Base-by-base conservation (phyloP, 1,140 invertebrate species). In the Asobara japonica region DNA sequence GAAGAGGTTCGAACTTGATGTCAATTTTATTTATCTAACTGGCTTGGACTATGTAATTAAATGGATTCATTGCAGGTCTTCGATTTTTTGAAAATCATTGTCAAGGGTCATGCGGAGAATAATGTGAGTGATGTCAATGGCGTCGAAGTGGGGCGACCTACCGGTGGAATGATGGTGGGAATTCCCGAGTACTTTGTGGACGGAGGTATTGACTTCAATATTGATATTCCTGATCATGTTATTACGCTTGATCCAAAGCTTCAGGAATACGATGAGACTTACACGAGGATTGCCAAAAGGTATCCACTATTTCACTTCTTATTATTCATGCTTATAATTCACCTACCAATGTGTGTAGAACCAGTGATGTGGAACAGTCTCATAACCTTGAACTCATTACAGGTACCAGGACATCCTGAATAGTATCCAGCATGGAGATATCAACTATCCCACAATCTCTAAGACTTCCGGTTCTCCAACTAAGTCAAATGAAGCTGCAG, bases 181-280 rank as follows among this genome's bases (percentile, higher is more conserved):
- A 81, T 85, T 60, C 82, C 87, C 5, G 83, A 85, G 65, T 80
- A 45, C 77, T 56, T 45, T 84, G 10, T 69, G 76, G 0, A 76
- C 4, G 22, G 82, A 66, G 60, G 85, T 33, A 68, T 91, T 0
- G 81, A 84, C 29, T 88, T 91, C 61, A 79, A 89, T 65, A 83
- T 90, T 30, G 83, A 89, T 41, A 87, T 92, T 66, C 91, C 91
- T 0, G 90, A 91, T 22, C 88, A 91, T 62, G 83, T 91, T 8
- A 88, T 92, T 30, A 87, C 90, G 65, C 80, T 92, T 29, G 90
- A 92, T 82, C 89, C 89, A 0, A 84, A 83, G 27, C 77, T 90
- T 2, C 77, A 86, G 11, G 87, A 89, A 31, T 87, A 86, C 60
- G 88, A 91, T 73, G 88, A 89, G 65, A 81, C 81, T 73, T 87